Percentiles rank a stretch among this genome's conserved stretches.
Evolutionary conservation across 2,888 invertebrate species (phyloP).

Genomic region (Altica lythri): DNA sequence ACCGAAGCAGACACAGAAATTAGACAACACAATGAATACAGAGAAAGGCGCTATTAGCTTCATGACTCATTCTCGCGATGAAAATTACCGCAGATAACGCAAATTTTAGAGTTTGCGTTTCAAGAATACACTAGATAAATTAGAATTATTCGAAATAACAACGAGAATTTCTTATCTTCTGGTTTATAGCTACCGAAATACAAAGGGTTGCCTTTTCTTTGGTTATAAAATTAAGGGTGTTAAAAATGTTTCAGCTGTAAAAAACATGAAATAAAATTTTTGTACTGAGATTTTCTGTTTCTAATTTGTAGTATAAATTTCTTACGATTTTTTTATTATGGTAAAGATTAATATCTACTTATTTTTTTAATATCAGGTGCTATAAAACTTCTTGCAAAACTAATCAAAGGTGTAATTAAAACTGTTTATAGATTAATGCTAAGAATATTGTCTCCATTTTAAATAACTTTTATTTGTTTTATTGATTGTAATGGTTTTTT

Average conservation of each 20-base stretch:
- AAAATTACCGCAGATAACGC: constrained; percentile 33
- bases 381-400: no score
- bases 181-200: constrained; percentile 15
- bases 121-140: constrained; percentile 28
- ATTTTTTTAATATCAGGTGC: no score
- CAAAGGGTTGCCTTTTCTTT: constrained; percentile 24
- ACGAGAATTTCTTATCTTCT: constrained; percentile 23
- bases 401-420: no score
- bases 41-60: constrained; percentile 25
- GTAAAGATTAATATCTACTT: no score
- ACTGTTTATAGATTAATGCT: no score
- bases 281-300: no score
- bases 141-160: constrained; percentile 27
- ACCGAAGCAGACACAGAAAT: constrained; percentile 29
- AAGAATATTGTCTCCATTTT: no score
- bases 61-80: constrained; percentile 33
- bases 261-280: no score
- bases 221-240: constrained; percentile 10
- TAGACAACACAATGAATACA: constrained; percentile 31
- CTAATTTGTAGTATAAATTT: no score
- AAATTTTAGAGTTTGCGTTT: constrained; percentile 21
- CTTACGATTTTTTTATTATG: no score
- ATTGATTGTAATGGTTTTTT: no score
- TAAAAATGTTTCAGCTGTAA: not conserved
- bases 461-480: no score